Percentiles rank a stretch among this genome's conserved stretches.
Evolutionary conservation across 1,140 invertebrate genomes (phyloP).

Genomic region (Tenebrio molitor): DNA sequence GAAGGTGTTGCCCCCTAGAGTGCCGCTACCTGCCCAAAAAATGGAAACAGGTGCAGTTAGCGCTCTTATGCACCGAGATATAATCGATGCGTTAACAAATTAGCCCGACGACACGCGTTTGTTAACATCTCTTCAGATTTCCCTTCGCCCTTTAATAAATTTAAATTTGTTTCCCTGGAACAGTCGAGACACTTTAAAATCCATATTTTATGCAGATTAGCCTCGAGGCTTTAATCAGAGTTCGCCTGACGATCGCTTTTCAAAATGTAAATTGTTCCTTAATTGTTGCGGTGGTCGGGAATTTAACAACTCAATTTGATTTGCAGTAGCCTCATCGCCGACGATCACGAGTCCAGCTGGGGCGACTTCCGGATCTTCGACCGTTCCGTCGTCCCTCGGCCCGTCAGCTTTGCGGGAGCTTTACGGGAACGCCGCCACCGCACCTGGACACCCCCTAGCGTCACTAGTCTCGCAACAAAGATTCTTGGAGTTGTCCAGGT

Average conservation of each 20-base stretch:
- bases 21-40: conserved; percentile 36
- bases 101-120: conserved; percentile 42
- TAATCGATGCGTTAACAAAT: conserved; percentile 47
- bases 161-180: conserved; percentile 45
- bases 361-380: conserved; percentile 49
- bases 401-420: conserved; percentile 64
- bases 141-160: conserved; percentile 32
- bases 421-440: conserved; percentile 68
- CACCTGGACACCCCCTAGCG: conserved; percentile 74
- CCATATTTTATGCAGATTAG: conserved; percentile 45
- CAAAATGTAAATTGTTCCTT: too few relatives aligned
- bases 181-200: conserved; percentile 37
- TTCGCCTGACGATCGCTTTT: neutral
- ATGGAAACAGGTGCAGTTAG: conserved; percentile 47
- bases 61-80: conserved; percentile 25
- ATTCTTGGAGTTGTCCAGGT: conserved; percentile 85
- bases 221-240: too few relatives aligned
- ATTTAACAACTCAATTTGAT: neutral
- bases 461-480: conserved; percentile 79
- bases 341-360: conserved; percentile 56
- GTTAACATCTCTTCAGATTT: conserved; percentile 42
- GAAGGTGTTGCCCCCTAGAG: conserved; percentile 28
- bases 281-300: neutral
- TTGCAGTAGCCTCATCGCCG: conserved; percentile 63
- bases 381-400: conserved; percentile 57